phyloP scores from a whole-genome alignment of 2,113 vertebrate species.

The Vombatus ursinus region DNA sequence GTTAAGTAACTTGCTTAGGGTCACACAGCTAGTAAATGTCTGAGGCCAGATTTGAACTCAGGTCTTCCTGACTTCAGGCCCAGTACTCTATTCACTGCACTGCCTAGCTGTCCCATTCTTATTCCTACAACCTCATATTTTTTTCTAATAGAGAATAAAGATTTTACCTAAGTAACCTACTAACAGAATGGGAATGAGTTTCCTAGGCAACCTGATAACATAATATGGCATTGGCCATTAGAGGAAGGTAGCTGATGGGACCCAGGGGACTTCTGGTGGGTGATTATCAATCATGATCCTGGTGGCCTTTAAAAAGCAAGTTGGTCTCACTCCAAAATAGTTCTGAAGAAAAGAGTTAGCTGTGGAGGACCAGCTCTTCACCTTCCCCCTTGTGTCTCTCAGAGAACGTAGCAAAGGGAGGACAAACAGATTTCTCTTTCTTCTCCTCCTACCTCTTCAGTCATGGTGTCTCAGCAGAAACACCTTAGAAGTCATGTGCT shows the following conservation, averaged over 20 bases:
- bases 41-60: too few species aligned
- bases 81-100: too few species aligned
- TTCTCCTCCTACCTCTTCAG: not conserved
- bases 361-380: too few species aligned
- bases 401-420: not conserved
- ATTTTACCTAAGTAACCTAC: too few species aligned
- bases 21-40: too few species aligned
- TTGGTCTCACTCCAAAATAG: not conserved
- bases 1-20: too few species aligned
- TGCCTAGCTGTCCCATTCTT: too few species aligned
- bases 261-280: not conserved
- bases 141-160: too few species aligned
- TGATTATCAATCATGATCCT: not conserved
- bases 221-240: not conserved
- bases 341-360: not conserved
- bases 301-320: not conserved
- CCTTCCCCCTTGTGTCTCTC: too few species aligned
- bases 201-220: not conserved
- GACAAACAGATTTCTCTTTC: not conserved
- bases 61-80: too few species aligned
- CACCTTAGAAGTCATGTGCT: not conserved
- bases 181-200: not conserved
- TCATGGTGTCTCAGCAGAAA: not conserved
- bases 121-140: too few species aligned
- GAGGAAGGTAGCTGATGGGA: not conserved